Evolutionary conservation across 2,888 invertebrate species (phyloP).

Genomic region (Dioctria linearis): DNA sequence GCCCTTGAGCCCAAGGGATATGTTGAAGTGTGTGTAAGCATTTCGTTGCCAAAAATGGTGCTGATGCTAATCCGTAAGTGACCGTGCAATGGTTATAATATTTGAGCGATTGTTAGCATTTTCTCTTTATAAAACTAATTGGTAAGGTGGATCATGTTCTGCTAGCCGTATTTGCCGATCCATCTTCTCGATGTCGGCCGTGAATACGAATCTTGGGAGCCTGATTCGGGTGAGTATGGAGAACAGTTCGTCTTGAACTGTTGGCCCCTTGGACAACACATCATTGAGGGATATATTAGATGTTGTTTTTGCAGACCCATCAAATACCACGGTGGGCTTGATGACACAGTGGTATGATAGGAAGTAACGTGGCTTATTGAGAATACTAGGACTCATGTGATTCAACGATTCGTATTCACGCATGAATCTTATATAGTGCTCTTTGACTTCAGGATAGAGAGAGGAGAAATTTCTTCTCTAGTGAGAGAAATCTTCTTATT

Average conservation of each 20-base stretch:
- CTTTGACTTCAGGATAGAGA: conserved; percentile 53
- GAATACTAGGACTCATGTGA: not conserved
- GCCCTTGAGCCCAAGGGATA: no score
- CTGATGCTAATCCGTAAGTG: no score
- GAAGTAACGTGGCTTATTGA: no score
- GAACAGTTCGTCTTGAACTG: conserved; percentile 55
- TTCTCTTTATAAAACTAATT: conserved; percentile 39
- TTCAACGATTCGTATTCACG: conserved; percentile 55
- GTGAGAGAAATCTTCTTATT: conserved; percentile 52
- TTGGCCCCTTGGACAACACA: conserved; percentile 53
- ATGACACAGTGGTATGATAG: no score
- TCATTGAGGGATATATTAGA: conserved; percentile 58
- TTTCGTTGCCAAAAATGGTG: no score
- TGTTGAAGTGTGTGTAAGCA: conserved; percentile 38
- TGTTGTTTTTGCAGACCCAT: conserved; percentile 51
- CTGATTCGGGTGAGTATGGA: no score
- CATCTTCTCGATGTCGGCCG: no score
- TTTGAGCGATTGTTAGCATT: not conserved
- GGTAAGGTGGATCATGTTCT: conserved; percentile 20
- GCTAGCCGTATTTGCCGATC: no score
- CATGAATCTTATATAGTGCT: conserved; percentile 60
- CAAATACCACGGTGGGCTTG: conserved; percentile 45
- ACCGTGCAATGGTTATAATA: no score
- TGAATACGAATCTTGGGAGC: no score
- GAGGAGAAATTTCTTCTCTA: conserved; percentile 49